phyloP scores from a whole-genome alignment of 2,113 vertebrate genomes.

The Deroptyus accipitrinus region DNA sequence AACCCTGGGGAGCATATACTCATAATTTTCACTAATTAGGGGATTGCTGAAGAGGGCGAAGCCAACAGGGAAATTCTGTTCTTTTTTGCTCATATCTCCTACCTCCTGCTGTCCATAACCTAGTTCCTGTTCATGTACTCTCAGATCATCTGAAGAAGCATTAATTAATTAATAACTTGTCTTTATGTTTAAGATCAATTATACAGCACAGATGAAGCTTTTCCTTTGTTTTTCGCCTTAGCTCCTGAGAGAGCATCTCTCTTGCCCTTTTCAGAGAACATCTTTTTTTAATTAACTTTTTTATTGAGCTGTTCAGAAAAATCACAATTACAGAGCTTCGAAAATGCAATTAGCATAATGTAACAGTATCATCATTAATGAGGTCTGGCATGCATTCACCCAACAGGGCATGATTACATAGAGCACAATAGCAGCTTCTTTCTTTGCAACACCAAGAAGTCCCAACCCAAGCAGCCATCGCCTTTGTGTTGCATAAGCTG shows the following conservation, averaged over 20 bases:
- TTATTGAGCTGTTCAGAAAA: slow-evolving; percentile 41
- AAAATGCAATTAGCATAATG: slow-evolving; percentile 42
- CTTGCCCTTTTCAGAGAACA: slow-evolving; percentile 11
- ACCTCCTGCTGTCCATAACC: background rate
- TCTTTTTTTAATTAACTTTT: slow-evolving; percentile 44
- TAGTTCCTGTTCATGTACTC: background rate
- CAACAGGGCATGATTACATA: background rate
- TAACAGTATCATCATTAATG: slow-evolving; percentile 25
- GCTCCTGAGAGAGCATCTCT: background rate
- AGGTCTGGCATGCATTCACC: slow-evolving; percentile 28
- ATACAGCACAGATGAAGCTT: background rate
- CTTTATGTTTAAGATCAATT: background rate
- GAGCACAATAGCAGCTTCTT: slow-evolving; percentile 15
- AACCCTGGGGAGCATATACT: background rate
- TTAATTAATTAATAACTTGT: slow-evolving; percentile 14
- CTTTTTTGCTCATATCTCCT: background rate
- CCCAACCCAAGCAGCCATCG: background rate
- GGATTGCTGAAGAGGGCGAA: background rate
- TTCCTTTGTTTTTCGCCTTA: background rate
- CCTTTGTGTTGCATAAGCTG: background rate
- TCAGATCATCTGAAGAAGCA: background rate
- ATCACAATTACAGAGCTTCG: slow-evolving; percentile 18
- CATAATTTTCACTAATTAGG: background rate
- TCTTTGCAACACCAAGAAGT: background rate
- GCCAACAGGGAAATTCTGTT: background rate